A percentile compares a stretch with the other conserved stretches of the same genome.
Conservation (phyloP, 1,140 invertebrate species). For the Semibalanus balanoides region DNA sequence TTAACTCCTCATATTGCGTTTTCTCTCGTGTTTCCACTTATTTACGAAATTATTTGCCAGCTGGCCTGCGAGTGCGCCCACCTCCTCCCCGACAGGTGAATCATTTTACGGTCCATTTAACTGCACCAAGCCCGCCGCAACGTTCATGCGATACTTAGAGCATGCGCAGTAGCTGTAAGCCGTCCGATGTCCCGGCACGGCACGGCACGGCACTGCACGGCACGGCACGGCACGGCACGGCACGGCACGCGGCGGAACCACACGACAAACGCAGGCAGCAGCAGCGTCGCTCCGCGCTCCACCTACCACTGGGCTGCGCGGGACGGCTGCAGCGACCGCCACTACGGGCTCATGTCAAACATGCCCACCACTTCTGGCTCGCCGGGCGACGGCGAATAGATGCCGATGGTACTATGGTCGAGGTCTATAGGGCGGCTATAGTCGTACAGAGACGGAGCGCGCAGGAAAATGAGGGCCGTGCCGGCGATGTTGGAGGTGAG, state of each 20-base stretch:
- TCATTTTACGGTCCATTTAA: neutral
- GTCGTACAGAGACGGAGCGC: conserved; percentile 91
- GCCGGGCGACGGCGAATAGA: neutral
- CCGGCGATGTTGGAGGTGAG: conserved; percentile 84
- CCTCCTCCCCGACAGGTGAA: neutral
- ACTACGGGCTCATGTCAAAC: neutral
- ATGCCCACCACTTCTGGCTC: conserved; percentile 1
- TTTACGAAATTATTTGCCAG: too few relatives aligned
- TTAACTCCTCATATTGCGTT: too few relatives aligned
- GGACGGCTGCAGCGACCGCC: too few relatives aligned
- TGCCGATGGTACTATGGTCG: conserved; percentile 3
- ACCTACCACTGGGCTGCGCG: neutral
- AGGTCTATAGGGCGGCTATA: conserved; percentile 66
- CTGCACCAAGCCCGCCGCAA: neutral
- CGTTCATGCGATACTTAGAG: neutral
- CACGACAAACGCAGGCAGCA: neutral
- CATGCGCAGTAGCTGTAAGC: neutral
- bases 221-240: too few relatives aligned
- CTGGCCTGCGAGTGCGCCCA: neutral
- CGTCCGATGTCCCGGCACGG: too few relatives aligned
- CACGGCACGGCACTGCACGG: too few relatives aligned
- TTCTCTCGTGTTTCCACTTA: too few relatives aligned
- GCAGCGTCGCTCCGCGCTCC: too few relatives aligned
- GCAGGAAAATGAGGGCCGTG: conserved; percentile 67
- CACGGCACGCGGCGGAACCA: neutral